Evolutionary conservation across 2,797 vertebrate genomes (phyloP).

Genomic region (Urophycis tenuis): DNA sequence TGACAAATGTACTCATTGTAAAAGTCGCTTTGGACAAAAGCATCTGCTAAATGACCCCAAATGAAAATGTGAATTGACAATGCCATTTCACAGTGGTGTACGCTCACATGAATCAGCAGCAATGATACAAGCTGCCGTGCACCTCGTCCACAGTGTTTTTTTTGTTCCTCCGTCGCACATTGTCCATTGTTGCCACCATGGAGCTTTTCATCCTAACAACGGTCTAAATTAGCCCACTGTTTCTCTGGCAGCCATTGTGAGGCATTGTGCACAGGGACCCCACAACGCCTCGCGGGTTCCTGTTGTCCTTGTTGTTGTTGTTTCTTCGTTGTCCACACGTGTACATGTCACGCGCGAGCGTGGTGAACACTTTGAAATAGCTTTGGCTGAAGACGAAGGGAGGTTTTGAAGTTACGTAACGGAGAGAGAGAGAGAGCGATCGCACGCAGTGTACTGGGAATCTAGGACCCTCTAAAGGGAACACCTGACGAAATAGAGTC

Average conservation of each 20-base stretch:
- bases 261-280: neutral
- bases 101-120: neutral
- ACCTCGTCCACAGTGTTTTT: neutral
- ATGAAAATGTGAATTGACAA: too few species aligned
- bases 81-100: neutral
- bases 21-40: too few species aligned
- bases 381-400: slow-evolving; percentile 42
- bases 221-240: slow-evolving; percentile 12
- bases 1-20: too few species aligned
- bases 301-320: neutral
- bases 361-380: slow-evolving; percentile 21
- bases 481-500: neutral
- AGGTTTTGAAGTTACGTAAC: slow-evolving; percentile 51
- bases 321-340: neutral
- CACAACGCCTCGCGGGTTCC: slow-evolving; percentile 34
- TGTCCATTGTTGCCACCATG: slow-evolving; percentile 14
- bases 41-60: too few species aligned
- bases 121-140: neutral
- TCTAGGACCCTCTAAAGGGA: neutral
- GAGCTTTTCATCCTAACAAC: slow-evolving; percentile 11
- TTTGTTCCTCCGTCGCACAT: slow-evolving; percentile 19
- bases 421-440: slow-evolving; percentile 55
- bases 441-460: too few species aligned
- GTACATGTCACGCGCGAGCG: neutral
- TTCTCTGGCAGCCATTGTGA: slow-evolving; percentile 18